Percentiles rank a stretch among this genome's conserved stretches.
Evolutionary conservation across 2,797 vertebrate species (phyloP).

Genomic region (Bradypodion pumilum): DNA sequence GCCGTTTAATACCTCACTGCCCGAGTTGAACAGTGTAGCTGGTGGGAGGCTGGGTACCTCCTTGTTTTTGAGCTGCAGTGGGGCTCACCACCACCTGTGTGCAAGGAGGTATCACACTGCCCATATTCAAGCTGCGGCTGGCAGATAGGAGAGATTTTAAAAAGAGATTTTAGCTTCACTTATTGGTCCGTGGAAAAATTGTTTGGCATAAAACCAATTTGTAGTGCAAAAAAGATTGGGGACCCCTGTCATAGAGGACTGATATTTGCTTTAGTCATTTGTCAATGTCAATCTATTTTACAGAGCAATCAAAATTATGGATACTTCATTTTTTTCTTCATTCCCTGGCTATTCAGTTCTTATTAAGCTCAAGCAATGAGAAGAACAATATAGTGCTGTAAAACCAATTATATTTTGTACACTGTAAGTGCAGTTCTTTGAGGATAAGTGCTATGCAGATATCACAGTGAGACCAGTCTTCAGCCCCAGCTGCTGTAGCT

Average conservation of each 20-base stretch:
- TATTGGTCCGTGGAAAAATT: too few species aligned
- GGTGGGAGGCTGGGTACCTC: too few species aligned
- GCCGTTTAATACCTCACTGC: too few species aligned
- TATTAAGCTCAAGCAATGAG: neutral
- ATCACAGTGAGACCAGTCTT: neutral
- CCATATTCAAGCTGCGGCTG: too few species aligned
- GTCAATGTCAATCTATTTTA: neutral
- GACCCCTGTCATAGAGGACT: neutral
- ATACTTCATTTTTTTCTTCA: neutral
- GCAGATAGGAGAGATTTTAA: too few species aligned
- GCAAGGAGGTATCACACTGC: too few species aligned
- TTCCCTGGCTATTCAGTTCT: neutral
- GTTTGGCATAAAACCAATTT: too few species aligned
- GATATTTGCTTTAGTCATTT: constrained; percentile 1
- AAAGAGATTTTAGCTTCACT: too few species aligned
- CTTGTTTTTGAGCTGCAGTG: too few species aligned
- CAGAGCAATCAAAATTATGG: neutral
- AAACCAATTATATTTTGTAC: neutral
- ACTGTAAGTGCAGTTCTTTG: neutral
- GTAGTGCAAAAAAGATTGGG: too few species aligned
- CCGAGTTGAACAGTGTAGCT: too few species aligned
- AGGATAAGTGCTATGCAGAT: constrained; percentile 8
- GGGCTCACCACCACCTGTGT: too few species aligned
- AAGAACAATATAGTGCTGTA: neutral
- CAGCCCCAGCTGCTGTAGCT: neutral